Evolutionary conservation across 2,113 vertebrate genomes (phyloP), one percentile per base, ranked within the genome.

Genomic region (Asarcornis scutulata): DNA sequence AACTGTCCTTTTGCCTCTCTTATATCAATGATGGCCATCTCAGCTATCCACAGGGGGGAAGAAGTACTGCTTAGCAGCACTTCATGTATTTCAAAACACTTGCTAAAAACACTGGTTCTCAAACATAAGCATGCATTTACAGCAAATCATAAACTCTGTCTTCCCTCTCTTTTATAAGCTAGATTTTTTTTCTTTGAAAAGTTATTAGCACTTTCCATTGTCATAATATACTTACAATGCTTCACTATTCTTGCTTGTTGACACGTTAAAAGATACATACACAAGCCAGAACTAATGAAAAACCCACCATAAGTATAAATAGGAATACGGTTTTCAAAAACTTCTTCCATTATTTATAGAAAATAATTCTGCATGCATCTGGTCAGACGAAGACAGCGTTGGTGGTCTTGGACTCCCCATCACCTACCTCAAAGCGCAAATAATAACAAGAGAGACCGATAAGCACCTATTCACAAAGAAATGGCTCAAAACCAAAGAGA

Each of bases 371-470:
- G 84, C 60, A 88, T 94, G 75, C 95, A 95, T 96, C 92, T 97
- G 95, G 94, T 94, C 75, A 91, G 73, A 93, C 3, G n/a, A 58
- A 91, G 72, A 89, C 88, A 83, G 48, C 5, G 64, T 87, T 97
- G 97, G 97, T 98, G 97, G 97, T 97, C 97, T 94, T 94, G 79
- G 76, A 95, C 75, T 93, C 59, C 38, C 72, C 68, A 88, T 53
- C 2, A 4, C 73, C 89, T 91, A 93, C 93, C 90, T 95, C 95
- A 26, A 95, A 97, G 93, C 73, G 92, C 76, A 95, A 96, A 97
- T 89, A 96, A 89, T 29, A 96, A 93, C 74, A 76, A 38, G 17
- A 80, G 78, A 91, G 82, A 86, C 81, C 84, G 93, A 79, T 93
- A 96, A 96, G 90, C 86, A 93, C 82, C 78, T 95, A 95, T 96